These are phyloP conservation scores for Halictus rubicundus DNA, from an alignment of 1,140 invertebrate species.

Conservation along the genomic window DNA sequence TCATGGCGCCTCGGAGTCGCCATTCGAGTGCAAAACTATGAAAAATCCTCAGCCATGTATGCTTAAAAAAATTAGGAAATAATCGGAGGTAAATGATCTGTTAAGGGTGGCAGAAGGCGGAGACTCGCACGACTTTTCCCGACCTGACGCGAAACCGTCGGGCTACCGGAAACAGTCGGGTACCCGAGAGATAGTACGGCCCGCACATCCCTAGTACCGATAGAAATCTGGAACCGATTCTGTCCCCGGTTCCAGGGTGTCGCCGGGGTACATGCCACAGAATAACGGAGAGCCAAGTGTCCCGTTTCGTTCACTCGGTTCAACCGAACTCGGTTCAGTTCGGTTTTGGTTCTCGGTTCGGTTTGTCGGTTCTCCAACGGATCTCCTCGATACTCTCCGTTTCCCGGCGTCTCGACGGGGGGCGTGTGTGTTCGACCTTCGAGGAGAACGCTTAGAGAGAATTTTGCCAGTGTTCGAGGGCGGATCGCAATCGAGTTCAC, in stretches of 20 bases:
- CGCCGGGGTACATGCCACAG: conserved; percentile 71
- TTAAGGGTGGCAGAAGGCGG: too few species aligned
- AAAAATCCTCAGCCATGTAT: too few species aligned
- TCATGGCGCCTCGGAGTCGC: too few species aligned
- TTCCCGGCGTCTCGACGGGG: conserved; percentile 37
- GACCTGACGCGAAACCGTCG: too few species aligned
- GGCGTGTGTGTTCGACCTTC: background rate
- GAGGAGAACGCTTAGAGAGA: conserved; percentile 34
- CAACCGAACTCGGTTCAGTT: too few species aligned
- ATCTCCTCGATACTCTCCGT: conserved; percentile 59
- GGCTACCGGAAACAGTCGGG: too few species aligned
- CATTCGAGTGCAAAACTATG: too few species aligned
- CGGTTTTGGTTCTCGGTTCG: background rate
- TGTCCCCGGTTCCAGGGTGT: conserved; percentile 35
- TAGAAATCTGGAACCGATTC: conserved; percentile 19
- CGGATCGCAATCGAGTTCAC: conserved; percentile 71
- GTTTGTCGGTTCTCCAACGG: conserved; percentile 26
- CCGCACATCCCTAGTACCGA: background rate
- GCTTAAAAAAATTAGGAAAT: too few species aligned
- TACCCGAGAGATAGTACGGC: too few species aligned
- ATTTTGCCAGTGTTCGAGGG: conserved; percentile 36
- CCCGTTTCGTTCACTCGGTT: background rate
- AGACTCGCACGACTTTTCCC: too few species aligned
- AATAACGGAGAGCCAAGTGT: conserved; percentile 77
- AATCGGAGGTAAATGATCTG: too few species aligned